These are phyloP conservation scores for Enteromius viviparus DNA, from an alignment of 2,797 vertebrate species.

Conservation along the genomic window DNA sequence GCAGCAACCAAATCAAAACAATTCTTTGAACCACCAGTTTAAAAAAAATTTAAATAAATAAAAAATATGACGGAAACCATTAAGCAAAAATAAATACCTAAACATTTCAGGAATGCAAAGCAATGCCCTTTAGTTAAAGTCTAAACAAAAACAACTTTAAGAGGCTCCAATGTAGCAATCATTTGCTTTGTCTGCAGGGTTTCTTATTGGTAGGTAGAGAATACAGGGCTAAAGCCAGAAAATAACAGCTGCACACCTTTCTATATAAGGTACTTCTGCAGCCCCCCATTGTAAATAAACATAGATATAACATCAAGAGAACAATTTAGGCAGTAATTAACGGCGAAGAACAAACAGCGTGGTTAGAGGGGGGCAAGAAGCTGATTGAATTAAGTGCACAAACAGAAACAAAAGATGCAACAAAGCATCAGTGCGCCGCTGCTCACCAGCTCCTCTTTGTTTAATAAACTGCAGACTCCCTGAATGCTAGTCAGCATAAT, in stretches of 20 bases:
- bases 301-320: slow-evolving; percentile 81
- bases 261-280: slow-evolving; percentile 52
- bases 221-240: slow-evolving; percentile 15
- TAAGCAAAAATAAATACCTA: not conserved
- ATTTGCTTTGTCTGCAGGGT: slow-evolving; percentile 20
- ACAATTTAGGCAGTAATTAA: slow-evolving; percentile 84
- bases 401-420: slow-evolving; percentile 78
- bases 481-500: slow-evolving; percentile 80
- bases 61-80: not conserved
- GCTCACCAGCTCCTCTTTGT: slow-evolving; percentile 77
- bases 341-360: slow-evolving; percentile 77
- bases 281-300: slow-evolving; percentile 74
- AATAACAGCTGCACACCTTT: slow-evolving; percentile 47
- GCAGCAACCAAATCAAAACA: not conserved
- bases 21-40: not conserved
- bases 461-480: slow-evolving; percentile 81
- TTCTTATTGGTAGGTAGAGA: slow-evolving; percentile 29
- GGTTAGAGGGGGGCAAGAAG: slow-evolving; percentile 76
- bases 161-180: slow-evolving; percentile 3
- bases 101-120: slow-evolving; percentile 8
- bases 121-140: slow-evolving; percentile 11
- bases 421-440: slow-evolving; percentile 74
- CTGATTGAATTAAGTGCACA: slow-evolving; percentile 83
- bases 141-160: slow-evolving; percentile 18
- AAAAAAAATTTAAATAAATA: no score